These are phyloP conservation scores for Corythornis cristatus DNA, from an alignment of 2,113 vertebrate species.

Conservation along the genomic window DNA sequence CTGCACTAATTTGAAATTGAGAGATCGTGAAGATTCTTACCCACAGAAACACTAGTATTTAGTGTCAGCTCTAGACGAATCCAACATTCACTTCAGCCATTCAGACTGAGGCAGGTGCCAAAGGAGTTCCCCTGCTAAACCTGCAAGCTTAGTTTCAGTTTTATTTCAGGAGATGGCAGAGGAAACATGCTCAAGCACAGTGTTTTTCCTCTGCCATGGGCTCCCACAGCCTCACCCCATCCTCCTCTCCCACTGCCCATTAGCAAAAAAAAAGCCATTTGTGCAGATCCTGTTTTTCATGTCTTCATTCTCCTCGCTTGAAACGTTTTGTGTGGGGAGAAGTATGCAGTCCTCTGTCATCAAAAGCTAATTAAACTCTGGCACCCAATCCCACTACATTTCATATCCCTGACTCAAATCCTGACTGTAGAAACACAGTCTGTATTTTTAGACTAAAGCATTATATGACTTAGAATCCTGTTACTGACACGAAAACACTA, in stretches of 20 bases:
- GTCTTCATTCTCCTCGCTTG: not conserved
- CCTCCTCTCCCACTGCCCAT: too few species aligned
- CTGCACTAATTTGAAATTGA: not conserved
- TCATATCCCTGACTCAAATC: not conserved
- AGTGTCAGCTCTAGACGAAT: not conserved
- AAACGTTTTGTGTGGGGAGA: accelerated
- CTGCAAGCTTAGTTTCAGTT: not conserved
- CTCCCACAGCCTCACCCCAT: not conserved
- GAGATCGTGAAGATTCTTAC: not conserved
- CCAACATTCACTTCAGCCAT: not conserved
- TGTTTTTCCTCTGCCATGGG: not conserved
- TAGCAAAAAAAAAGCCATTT: accelerated
- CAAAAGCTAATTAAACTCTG: not conserved
- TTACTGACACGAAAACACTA: accelerated
- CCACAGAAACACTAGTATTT: not conserved
- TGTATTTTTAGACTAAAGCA: not conserved
- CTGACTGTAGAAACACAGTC: accelerated
- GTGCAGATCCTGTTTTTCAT: not conserved
- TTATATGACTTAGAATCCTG: accelerated
- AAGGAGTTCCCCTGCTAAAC: not conserved
- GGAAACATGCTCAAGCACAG: not conserved
- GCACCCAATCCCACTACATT: accelerated
- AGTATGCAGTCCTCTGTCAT: accelerated
- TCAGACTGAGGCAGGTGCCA: not conserved
- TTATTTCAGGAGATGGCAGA: not conserved